phyloP scores from a whole-genome alignment of 1,140 invertebrate genomes.

The Wasmannia auropunctata region DNA sequence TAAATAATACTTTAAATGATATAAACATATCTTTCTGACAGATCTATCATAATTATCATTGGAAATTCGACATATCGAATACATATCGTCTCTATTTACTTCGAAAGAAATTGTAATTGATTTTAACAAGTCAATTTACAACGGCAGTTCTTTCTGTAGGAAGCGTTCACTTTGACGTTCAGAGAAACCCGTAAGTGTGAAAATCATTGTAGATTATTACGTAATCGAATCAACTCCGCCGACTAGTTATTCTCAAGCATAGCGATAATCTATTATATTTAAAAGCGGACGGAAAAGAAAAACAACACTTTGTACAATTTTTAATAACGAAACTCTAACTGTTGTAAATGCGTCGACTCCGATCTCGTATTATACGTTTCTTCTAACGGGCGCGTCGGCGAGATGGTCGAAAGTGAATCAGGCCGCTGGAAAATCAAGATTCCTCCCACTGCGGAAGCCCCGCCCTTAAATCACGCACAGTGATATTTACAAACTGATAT shows the following conservation, averaged over 20 bases:
- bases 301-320: conserved; percentile 74
- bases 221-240: conserved; percentile 55
- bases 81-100: conserved; percentile 24
- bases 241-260: conserved; percentile 63
- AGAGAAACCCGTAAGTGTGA: conserved; percentile 40
- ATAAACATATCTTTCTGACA: conserved; percentile 15
- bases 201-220: conserved; percentile 44
- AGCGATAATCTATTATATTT: conserved; percentile 51
- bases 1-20: not conserved
- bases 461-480: not conserved
- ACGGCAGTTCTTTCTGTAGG: conserved; percentile 63
- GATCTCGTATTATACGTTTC: conserved; percentile 19
- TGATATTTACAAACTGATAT: not conserved
- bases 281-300: conserved; percentile 1
- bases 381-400: conserved; percentile 14
- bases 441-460: not conserved
- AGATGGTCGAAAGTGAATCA: conserved; percentile 3
- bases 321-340: conserved; percentile 64
- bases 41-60: conserved; percentile 3
- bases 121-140: not conserved
- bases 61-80: conserved; percentile 37
- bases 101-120: not conserved
- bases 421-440: not conserved
- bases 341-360: conserved; percentile 25
- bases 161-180: conserved; percentile 28